A percentile compares a stretch with the other conserved stretches of the same genome.
These are phyloP conservation scores for Solen grandis DNA, from an alignment of 1,140 invertebrate genomes.

Conservation along the genomic window DNA sequence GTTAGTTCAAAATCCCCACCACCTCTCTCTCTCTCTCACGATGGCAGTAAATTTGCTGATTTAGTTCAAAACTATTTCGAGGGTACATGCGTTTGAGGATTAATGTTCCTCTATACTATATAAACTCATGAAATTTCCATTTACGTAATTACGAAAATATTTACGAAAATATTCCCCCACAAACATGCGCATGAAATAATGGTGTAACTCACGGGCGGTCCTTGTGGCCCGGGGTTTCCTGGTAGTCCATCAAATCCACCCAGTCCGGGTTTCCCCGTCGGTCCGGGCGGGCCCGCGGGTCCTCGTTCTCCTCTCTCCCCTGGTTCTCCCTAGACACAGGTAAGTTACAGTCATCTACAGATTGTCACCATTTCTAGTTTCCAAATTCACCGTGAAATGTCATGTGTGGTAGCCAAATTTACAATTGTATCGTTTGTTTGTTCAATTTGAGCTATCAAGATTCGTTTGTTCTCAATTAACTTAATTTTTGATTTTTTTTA, in stretches of 20 bases:
- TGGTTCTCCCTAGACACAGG: conserved; percentile 53
- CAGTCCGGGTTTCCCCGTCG: conserved; percentile 32
- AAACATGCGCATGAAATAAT: no score
- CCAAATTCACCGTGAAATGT: neutral
- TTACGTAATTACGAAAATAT: no score
- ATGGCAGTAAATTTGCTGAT: neutral
- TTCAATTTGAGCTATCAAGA: neutral
- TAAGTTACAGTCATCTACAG: neutral
- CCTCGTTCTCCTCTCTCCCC: conserved; percentile 51
- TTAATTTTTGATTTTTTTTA: neutral
- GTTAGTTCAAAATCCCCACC: neutral
- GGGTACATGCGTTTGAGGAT: neutral
- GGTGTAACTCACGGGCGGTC: conserved; percentile 25
- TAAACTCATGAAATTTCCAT: no score
- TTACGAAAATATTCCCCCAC: no score
- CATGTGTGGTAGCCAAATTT: neutral
- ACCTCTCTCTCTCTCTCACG: neutral
- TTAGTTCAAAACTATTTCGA: neutral
- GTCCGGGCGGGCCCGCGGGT: conserved; percentile 48
- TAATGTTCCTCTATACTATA: no score
- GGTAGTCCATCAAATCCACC: conserved; percentile 41
- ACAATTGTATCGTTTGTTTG: neutral
- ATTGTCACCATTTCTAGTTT: neutral
- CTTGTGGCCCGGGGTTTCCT: conserved; percentile 20
- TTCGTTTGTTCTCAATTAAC: neutral